Evolutionary conservation across 2,797 vertebrate genomes (phyloP), one percentile per base, ranked within the genome.

Genomic region (Pseudomugil tenellus): DNA sequence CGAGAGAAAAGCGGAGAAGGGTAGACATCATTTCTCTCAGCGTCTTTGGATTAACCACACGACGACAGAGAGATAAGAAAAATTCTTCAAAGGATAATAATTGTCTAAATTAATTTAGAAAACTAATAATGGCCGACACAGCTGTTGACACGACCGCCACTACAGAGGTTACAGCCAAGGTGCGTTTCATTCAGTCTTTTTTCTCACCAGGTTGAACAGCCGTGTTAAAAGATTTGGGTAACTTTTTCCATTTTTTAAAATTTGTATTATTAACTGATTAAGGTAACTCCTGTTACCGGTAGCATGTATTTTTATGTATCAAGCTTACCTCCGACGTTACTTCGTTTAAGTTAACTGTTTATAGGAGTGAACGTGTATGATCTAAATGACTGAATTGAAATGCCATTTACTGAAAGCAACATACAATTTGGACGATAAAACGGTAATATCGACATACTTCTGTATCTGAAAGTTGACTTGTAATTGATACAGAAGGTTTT

Each of bases 121-220:
- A 77, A 76, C 28, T 60, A 81, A 63, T 75, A 68, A 96, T 96
- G 95, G 94, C 95, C 73, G 95, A 96, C 53, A 93, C 92, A 79
- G 92, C 85, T 87, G 94, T 94, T 79, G 94, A 95, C 57, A 94
- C 91, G 26, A 94, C 92, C 80, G 87, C 89, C 51, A 70, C 90
- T 76, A 79, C 92, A 67, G 94, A 95, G 89, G 90, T 95, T 81
- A 93, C 91, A 71, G 87, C 92, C 60, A 95, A 95, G 94, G 95
- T 96, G 86, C 73, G 92, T 92, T 84, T 79, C 48, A 69, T 79
- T 79, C 63, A 73, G 23, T 13, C 62, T 70, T 56, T 62, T 60
- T 62, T 29, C 48, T 31, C 21, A 17, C 63, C 16, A 19, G 11
- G 11, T 64, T 59, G n/a, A 76, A 58, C 25, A 62, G 61, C 68